Base-by-base conservation (phyloP, 1,140 invertebrate genomes). In the Eulimnadia texana region DNA sequence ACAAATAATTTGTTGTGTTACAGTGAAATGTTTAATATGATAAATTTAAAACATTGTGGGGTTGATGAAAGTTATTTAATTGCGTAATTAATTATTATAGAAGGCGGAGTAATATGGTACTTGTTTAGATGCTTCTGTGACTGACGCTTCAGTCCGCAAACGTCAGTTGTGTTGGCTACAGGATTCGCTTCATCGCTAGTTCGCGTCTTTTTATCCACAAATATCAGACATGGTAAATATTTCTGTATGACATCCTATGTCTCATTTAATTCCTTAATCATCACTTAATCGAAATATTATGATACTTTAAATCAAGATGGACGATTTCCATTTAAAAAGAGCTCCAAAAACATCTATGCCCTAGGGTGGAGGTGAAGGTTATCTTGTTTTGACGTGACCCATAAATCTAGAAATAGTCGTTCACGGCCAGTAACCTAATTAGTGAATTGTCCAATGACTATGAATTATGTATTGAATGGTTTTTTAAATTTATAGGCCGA, bases 401-500 rank as follows among this genome's bases (percentile, higher is more conserved):
- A n/a, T n/a, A n/a, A n/a, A n/a, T n/a, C n/a, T n/a, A n/a, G n/a
- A n/a, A n/a, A n/a, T n/a, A n/a, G n/a, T n/a, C n/a, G n/a, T n/a
- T n/a, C n/a, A n/a, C n/a, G n/a, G n/a, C n/a, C n/a, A n/a, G n/a
- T n/a, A n/a, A n/a, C n/a, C n/a, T n/a, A n/a, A n/a, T n/a, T n/a
- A n/a, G n/a, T n/a, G n/a, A n/a, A n/a, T n/a, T n/a, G n/a, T n/a
- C n/a, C n/a, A n/a, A n/a, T n/a, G n/a, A n/a, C n/a, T n/a, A n/a
- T n/a, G n/a, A n/a, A n/a, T n/a, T n/a, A n/a, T n/a, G n/a, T n/a
- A n/a, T n/a, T n/a, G n/a, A n/a, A n/a, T n/a, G n/a, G n/a, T 62
- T 64, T 66, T 56, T 65, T 53, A 63, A 79, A 75, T 50, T 64
- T 64, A 6, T 76, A 93, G 92, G 91, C 92, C 74, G 92, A 96